Percentiles rank a stretch among this genome's conserved stretches.
These are phyloP conservation scores for Ptychobarbus kaznakovi DNA, from an alignment of 2,797 vertebrate species.

Conservation along the genomic window DNA sequence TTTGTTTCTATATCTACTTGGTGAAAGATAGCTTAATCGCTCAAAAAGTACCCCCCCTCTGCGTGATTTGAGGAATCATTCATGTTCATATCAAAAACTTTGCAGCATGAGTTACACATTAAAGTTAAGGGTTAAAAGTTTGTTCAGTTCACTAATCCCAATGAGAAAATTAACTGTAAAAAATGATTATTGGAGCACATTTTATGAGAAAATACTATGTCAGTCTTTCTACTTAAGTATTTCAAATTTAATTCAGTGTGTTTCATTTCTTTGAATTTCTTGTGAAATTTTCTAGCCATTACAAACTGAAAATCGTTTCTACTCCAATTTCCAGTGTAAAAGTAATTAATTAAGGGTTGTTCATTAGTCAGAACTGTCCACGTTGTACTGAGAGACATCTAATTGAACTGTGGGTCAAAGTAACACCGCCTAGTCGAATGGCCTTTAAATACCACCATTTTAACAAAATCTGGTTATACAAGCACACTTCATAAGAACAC, in stretches of 20 bases:
- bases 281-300: not conserved
- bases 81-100: not conserved
- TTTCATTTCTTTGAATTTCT: not conserved
- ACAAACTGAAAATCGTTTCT: not conserved
- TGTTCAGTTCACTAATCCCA: not conserved
- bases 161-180: not conserved
- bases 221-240: not conserved
- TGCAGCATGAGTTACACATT: not conserved
- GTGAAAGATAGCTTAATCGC: not conserved
- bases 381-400: not conserved
- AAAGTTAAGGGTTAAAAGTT: not conserved
- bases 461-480: constrained; percentile 21
- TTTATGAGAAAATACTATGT: not conserved
- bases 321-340: not conserved
- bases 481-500: constrained; percentile 27
- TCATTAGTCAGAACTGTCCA: not conserved
- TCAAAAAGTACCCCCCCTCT: not conserved
- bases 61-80: not conserved
- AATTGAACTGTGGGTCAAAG: constrained; percentile 45
- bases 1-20: not conserved
- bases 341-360: not conserved
- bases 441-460: constrained; percentile 26
- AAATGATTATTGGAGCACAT: not conserved
- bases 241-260: not conserved
- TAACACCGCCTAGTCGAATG: constrained; percentile 17